A percentile compares a stretch with the other conserved stretches of the same genome.
Conservation (phyloP, 2,797 vertebrate genomes). For the Poeciliopsis presidionis region DNA sequence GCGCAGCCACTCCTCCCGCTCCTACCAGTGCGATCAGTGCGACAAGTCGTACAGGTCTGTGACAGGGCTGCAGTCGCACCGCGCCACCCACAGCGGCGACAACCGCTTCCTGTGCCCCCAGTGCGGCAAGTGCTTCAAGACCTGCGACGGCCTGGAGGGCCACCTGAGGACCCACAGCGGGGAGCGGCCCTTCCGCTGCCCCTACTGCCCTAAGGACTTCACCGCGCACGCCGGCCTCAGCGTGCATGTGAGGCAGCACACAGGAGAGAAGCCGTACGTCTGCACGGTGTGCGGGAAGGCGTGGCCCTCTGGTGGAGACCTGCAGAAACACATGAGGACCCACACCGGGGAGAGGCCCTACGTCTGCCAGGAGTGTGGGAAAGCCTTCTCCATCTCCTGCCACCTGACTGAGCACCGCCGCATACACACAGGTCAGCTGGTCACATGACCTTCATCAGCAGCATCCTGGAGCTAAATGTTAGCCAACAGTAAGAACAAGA, state of each 20-base stretch:
- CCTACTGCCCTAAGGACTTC: slow-evolving; percentile 79
- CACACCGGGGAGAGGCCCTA: slow-evolving; percentile 79
- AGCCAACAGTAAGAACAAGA: not conserved
- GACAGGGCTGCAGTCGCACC: slow-evolving; percentile 69
- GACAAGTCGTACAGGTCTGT: slow-evolving; percentile 71
- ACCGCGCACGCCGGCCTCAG: slow-evolving; percentile 77
- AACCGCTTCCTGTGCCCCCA: slow-evolving; percentile 76
- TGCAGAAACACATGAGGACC: slow-evolving; percentile 79
- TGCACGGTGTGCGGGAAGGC: slow-evolving; percentile 78
- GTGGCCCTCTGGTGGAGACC: slow-evolving; percentile 76
- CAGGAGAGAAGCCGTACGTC: slow-evolving; percentile 78
- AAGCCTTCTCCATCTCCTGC: slow-evolving; percentile 78
- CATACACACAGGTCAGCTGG: slow-evolving; percentile 72
- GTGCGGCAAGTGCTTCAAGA: slow-evolving; percentile 79
- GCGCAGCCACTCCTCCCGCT: slow-evolving; percentile 67
- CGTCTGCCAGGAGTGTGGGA: slow-evolving; percentile 73
- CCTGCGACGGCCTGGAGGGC: slow-evolving; percentile 74
- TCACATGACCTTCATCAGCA: slow-evolving; percentile 8
- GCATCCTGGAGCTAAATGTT: not conserved
- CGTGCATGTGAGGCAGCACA: slow-evolving; percentile 80
- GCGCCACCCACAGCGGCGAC: slow-evolving; percentile 61
- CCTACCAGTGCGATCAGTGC: slow-evolving; percentile 75
- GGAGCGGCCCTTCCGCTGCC: slow-evolving; percentile 73
- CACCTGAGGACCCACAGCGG: slow-evolving; percentile 76
- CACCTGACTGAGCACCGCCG: slow-evolving; percentile 79